These are phyloP conservation scores for Amphiprion clarkii DNA, from an alignment of 2,797 vertebrate genomes.

Conservation along the genomic window DNA sequence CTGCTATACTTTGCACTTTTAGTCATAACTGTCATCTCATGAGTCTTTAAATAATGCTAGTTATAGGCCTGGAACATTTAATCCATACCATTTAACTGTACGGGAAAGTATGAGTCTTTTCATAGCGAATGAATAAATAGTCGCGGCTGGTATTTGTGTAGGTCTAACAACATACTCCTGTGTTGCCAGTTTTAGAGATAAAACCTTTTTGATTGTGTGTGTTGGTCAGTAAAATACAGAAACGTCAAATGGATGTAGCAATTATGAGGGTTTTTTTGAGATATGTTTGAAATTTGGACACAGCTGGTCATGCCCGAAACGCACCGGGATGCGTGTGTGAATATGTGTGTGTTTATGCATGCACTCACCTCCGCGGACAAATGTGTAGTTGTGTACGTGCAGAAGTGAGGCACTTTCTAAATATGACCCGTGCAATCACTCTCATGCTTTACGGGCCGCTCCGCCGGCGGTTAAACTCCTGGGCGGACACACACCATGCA, in stretches of 20 bases:
- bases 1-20: constrained; percentile 45
- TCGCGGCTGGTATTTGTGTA: constrained; percentile 64
- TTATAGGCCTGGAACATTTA: constrained; percentile 53
- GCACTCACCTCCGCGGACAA: constrained; percentile 43
- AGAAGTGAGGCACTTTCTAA: constrained; percentile 77
- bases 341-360: constrained; percentile 41
- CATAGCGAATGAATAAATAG: constrained; percentile 71
- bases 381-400: constrained; percentile 52
- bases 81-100: constrained; percentile 55
- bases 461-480: constrained; percentile 65
- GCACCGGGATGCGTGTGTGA: constrained; percentile 36
- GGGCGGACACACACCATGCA: constrained; percentile 78
- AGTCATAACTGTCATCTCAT: constrained; percentile 51
- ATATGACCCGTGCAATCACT: constrained; percentile 75
- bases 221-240: constrained; percentile 73
- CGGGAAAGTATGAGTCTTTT: constrained; percentile 60
- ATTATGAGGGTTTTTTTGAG: constrained; percentile 78
- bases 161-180: constrained; percentile 64
- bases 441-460: constrained; percentile 64
- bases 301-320: constrained; percentile 67
- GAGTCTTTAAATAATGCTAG: constrained; percentile 64
- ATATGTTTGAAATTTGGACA: constrained; percentile 79
- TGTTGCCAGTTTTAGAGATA: constrained; percentile 73
- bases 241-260: constrained; percentile 70
- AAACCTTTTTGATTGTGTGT: constrained; percentile 79